Evolutionary conservation across 2,888 invertebrate species (phyloP), one percentile per base, ranked within the genome.

Genomic region (Lasioglossum figueresi): DNA sequence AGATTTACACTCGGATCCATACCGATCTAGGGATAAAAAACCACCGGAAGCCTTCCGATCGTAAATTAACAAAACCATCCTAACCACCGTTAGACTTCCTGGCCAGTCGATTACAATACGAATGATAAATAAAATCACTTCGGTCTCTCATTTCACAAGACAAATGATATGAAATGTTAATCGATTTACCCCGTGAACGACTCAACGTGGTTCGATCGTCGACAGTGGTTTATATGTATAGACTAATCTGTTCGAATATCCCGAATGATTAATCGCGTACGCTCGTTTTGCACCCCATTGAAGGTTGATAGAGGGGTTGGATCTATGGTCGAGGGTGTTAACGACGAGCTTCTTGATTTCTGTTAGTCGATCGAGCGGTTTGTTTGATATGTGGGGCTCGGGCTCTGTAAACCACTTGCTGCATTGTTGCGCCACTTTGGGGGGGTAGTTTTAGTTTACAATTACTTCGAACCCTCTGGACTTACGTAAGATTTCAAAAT

Each of bases 1-100:
- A 77, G 86, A 85, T 82, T 73, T 71, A 81, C 48, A 27, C 23
- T 5, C 16, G n/a, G 27, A 56, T 52, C n/a, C 40, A 23, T 31
- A 10, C 59, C 23, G 23, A 43, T 37, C 12, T 6, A 5, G 6
- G 27, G 6, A 34, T 63, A 31, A 27, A 43, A 43, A 63, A 45
- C 23, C 31, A 19, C 31, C 63, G 68, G 40, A 52, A 23, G 34
- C 68, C 48, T 40, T 76, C 16, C 4, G 12, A 52, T 66, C 40
- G 77, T 70, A 23, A 52, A 70, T 70, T 59, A 16, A 63, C 0
- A 31, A 31, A 63, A 5, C 5, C 23, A 5, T 31, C 6, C 16
- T 0, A 16, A 31, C 2, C 31, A 16, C 1, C 12, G 4, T 56
- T 56, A 12, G n/a, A 12, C 12, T n/a, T 3, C 12, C n/a, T n/a